Evolutionary conservation across 2,888 invertebrate genomes (phyloP).

Genomic region (Balanococcus diminutus): DNA sequence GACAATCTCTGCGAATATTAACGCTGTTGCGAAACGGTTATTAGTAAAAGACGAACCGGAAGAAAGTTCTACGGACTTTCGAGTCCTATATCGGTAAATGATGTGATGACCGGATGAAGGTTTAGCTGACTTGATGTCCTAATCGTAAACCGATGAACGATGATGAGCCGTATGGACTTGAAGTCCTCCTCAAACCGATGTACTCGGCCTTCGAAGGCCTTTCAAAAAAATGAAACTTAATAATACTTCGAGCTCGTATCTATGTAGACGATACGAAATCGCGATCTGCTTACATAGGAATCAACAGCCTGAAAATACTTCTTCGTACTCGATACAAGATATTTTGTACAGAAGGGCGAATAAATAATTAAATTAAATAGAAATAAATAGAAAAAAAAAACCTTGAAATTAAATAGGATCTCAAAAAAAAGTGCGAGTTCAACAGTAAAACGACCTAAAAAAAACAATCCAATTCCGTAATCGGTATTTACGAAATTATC

Average conservation of each 20-base stretch:
- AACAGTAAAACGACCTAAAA: not conserved
- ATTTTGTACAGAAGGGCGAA: constrained; percentile 2
- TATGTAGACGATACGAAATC: not conserved
- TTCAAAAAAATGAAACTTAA: constrained; percentile 22
- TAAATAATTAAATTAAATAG: constrained; percentile 8
- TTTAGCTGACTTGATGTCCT: not conserved
- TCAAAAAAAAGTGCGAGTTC: constrained; percentile 39
- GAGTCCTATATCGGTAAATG: not conserved
- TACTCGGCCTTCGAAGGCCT: constrained; percentile 1
- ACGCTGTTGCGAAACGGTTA: not conserved
- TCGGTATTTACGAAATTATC: constrained; percentile 16
- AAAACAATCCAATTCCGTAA: not conserved
- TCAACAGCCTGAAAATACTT: constrained; percentile 22
- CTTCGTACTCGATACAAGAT: not conserved
- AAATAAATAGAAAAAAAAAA: not conserved
- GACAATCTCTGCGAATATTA: not conserved
- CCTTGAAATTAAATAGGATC: not conserved
- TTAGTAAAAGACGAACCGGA: not conserved
- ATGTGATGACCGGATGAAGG: not conserved
- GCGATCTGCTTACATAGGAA: not conserved
- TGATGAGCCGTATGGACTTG: not conserved
- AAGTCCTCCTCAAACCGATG: not conserved
- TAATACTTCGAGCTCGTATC: not conserved
- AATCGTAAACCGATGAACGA: not conserved
- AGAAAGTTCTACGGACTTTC: not conserved